Evolutionary conservation across 2,888 invertebrate genomes (phyloP), one percentile per base, ranked within the genome.

Genomic region (Strigamia maritima): DNA sequence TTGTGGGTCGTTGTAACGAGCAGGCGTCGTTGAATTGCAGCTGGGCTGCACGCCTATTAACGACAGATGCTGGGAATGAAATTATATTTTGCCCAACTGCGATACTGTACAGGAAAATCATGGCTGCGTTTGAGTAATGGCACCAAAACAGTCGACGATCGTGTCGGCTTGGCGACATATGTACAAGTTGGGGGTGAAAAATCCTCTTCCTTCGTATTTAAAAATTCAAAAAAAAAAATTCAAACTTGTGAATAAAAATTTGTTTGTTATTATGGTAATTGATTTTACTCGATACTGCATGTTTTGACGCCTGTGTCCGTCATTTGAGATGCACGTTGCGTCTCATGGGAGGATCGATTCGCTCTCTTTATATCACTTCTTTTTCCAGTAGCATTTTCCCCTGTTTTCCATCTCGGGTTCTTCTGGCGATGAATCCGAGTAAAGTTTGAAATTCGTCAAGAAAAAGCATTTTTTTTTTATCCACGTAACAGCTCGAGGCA

Each of bases 21-120:
- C 22, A 22, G 16, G n/a, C 14, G 19, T 49, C 54, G 49, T 44
- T 49, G 19, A 26, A 49, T 44, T 22, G 44, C 77, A 77, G 77
- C 77, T 77, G 77, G 49, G 49, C 35, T 7, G 54, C 44, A 35
- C 77, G 44, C 44, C 77, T 77, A 77, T 77, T 77, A 77, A 77
- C 77, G 28, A 77, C 77, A 77, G 77, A 40, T 49, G 77, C 77
- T 77, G 44, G 44, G 77, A 77, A 77, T 77, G 28, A 49, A 77
- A 77, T 77, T 77, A 77, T 76, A 76, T 76, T 76, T 76, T 76
- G 6, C 49, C 49, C 49, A 49, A 49, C 49, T 49, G 49, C 49
- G 49, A 49, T 49, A 49, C 49, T 49, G 49, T 40, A 10, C 40
- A 8, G 8, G 40, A 40, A 40, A 40, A 40, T 40, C 40, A 40